Conservation (phyloP, 2,888 invertebrate genomes). For the Dryobota labecula region DNA sequence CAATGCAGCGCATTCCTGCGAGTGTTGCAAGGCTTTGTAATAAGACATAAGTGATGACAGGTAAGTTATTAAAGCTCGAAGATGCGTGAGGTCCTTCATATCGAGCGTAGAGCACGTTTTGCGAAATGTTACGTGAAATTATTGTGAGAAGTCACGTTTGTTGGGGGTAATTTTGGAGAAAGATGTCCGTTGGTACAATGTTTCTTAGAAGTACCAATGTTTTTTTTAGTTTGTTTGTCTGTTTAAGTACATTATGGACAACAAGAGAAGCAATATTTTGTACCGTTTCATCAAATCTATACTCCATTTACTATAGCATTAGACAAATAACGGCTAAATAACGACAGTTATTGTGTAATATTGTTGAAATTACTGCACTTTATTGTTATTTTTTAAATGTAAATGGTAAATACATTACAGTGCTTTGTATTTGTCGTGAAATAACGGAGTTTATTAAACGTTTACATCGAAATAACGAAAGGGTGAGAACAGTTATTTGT, state of each 20-base stretch:
- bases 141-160: constrained; percentile 8
- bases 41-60: constrained; percentile 48
- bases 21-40: constrained; percentile 52
- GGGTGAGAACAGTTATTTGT: no score
- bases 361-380: no score
- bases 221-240: background rate
- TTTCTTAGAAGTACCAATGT: background rate
- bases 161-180: background rate
- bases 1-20: constrained; percentile 59
- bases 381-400: no score
- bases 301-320: no score
- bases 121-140: constrained; percentile 13
- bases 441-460: no score
- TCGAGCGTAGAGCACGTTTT: constrained; percentile 20
- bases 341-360: no score
- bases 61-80: constrained; percentile 16
- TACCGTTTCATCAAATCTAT: background rate
- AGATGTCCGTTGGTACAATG: background rate
- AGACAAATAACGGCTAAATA: no score
- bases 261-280: background rate
- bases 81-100: constrained; percentile 26
- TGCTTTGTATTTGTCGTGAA: no score
- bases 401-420: no score
- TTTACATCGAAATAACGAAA: no score
- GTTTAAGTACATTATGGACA: background rate